phyloP scores from a whole-genome alignment of 2,113 vertebrate species.

The Acinonyx jubatus region DNA sequence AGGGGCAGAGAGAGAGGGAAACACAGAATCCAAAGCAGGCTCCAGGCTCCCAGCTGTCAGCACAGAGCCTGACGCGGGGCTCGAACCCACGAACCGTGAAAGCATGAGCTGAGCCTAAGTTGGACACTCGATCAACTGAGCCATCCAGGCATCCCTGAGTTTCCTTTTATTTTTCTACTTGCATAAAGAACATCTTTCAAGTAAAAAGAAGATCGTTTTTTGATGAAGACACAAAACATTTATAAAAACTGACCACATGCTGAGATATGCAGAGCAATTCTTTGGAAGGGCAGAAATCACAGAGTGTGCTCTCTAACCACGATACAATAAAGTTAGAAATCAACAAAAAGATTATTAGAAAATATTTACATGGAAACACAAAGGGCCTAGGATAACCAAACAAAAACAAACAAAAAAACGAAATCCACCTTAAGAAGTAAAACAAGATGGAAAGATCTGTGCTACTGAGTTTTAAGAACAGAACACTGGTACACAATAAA shows the following conservation, averaged over 20 bases:
- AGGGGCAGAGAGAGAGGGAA: too few relatives aligned
- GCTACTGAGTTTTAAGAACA: background rate
- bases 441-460: background rate
- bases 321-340: slow-evolving; percentile 26
- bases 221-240: background rate
- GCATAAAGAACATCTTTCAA: background rate
- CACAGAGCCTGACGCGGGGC: too few relatives aligned
- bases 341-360: background rate
- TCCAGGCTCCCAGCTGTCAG: too few relatives aligned
- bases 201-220: background rate
- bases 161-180: slow-evolving; percentile 48
- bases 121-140: too few relatives aligned
- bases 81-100: too few relatives aligned
- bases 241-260: background rate
- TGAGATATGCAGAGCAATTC: background rate
- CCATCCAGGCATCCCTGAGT: background rate
- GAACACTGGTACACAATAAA: background rate
- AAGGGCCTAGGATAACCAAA: background rate
- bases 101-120: too few relatives aligned
- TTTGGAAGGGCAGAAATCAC: background rate
- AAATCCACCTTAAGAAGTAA: background rate
- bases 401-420: background rate
- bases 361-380: slow-evolving; percentile 39
- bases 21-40: too few relatives aligned
- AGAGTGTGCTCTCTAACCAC: background rate